phyloP scores from a whole-genome alignment of 2,888 invertebrate genomes.

The Gastracanthus pulcherrimus region DNA sequence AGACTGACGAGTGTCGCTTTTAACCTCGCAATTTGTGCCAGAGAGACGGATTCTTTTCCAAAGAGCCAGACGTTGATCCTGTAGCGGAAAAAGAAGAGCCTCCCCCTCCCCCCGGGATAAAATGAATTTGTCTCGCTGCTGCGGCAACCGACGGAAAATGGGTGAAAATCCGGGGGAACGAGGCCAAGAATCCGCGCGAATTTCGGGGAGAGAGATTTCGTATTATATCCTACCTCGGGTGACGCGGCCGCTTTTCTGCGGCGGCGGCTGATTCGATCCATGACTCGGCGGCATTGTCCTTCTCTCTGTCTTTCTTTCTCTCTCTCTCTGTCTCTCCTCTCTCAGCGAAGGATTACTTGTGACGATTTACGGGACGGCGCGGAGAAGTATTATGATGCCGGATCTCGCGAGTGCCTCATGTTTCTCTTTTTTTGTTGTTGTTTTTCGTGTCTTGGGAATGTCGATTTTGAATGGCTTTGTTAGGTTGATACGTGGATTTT shows the following conservation, averaged over 20 bases:
- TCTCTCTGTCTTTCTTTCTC: conserved; percentile 5
- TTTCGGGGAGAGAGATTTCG: too few relatives aligned
- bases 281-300: conserved; percentile 46
- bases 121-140: conserved; percentile 2
- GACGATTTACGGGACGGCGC: background rate
- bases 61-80: conserved; percentile 19
- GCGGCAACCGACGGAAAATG: background rate
- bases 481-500: background rate
- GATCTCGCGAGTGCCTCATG: conserved; percentile 1
- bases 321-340: background rate
- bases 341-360: background rate
- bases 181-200: background rate
- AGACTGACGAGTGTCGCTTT: conserved; percentile 20
- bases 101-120: background rate
- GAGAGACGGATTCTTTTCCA: background rate
- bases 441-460: background rate
- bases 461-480: background rate
- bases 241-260: background rate
- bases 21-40: conserved; percentile 33
- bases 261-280: conserved; percentile 32
- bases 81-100: background rate
- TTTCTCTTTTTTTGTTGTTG: background rate
- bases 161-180: background rate
- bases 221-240: too few relatives aligned
- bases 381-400: background rate